Percentiles rank a stretch among this genome's conserved stretches.
phyloP scores from a whole-genome alignment of 2,797 vertebrate genomes.

The Cyprinodon diabolis region DNA sequence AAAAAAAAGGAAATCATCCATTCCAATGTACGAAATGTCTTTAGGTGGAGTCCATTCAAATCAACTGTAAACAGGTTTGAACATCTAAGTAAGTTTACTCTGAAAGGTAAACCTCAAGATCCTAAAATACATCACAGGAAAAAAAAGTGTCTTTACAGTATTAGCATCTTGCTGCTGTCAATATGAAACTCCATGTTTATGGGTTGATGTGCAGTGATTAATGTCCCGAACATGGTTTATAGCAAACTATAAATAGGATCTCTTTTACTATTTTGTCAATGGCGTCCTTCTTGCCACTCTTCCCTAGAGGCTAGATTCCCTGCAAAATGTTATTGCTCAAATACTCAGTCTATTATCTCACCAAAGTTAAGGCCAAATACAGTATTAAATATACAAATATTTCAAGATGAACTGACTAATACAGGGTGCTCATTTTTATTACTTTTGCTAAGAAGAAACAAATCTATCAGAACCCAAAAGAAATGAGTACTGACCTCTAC shows the following conservation, averaged over 20 bases:
- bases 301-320: background rate
- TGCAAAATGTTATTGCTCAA: background rate
- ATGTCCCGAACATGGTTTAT: background rate
- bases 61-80: no score
- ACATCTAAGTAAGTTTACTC: no score
- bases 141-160: no score
- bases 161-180: no score
- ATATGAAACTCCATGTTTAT: no score
- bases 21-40: no score
- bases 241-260: background rate
- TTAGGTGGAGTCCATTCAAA: no score
- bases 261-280: background rate
- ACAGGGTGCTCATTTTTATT: background rate
- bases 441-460: background rate
- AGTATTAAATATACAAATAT: background rate
- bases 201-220: background rate
- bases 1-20: no score
- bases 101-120: no score
- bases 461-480: background rate
- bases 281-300: background rate
- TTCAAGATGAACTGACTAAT: background rate
- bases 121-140: no score
- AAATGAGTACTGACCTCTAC: constrained; percentile 54
- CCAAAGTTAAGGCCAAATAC: background rate
- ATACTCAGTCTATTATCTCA: background rate